Conservation (phyloP, 2,113 vertebrate species). For the Pleuronectes platessa region DNA sequence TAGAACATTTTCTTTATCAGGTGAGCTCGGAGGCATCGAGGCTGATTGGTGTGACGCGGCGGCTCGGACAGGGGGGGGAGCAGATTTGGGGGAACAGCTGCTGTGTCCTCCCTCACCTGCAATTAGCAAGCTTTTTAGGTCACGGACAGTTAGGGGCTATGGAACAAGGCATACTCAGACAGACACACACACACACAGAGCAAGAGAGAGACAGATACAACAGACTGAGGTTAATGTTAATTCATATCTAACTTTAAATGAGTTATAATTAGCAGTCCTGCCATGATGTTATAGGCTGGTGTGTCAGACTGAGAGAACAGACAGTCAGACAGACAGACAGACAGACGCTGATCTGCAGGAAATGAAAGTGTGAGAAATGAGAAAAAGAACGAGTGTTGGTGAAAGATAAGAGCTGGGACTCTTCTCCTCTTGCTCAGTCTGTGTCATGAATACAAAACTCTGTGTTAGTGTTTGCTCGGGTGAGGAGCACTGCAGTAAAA, state of each 20-base stretch:
- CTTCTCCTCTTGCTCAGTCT: constrained; percentile 30
- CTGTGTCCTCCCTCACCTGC: constrained; percentile 69
- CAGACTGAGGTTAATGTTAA: constrained; percentile 29
- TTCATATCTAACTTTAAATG: constrained; percentile 17
- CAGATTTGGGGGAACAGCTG: constrained; percentile 66
- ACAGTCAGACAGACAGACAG: constrained; percentile 7
- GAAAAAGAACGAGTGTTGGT: constrained; percentile 26
- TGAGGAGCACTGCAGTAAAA: constrained; percentile 54
- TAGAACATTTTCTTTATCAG: neutral
- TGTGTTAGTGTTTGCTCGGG: constrained; percentile 49
- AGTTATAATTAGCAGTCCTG: neutral
- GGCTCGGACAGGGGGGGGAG: constrained; percentile 16
- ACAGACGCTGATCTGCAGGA: constrained; percentile 27
- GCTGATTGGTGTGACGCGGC: constrained; percentile 33
- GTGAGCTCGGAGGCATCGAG: constrained; percentile 14
- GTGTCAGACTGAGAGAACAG: constrained; percentile 5
- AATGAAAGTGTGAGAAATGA: neutral
- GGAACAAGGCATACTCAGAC: constrained; percentile 42
- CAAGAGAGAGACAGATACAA: neutral
- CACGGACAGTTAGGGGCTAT: constrained; percentile 67
- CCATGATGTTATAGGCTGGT: constrained; percentile 19
- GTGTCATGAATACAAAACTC: constrained; percentile 57
- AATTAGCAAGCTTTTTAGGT: constrained; percentile 75
- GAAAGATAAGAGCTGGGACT: constrained; percentile 44
- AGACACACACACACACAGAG: neutral